Base-by-base conservation (phyloP, 2,888 invertebrate species). In the Blomia tropicalis region DNA sequence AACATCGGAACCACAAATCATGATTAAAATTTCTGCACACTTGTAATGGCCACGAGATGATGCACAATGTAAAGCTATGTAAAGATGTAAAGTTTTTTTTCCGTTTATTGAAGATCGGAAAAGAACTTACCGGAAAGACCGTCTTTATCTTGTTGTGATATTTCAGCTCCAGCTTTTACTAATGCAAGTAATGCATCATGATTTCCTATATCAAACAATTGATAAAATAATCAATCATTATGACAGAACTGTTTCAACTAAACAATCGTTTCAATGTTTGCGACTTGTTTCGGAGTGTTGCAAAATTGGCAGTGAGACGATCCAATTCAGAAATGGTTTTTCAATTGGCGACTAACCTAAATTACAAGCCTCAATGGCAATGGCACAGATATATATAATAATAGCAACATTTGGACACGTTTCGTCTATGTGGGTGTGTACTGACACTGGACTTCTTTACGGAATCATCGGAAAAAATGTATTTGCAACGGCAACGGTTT, bases 31-130 rank as follows among this genome's bases (percentile, higher is more conserved):
- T 71, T 92, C 91, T 59, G 92, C 79, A 70, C 91, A 91, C 71
- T 89, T 86, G 0, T 85, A 85, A 73, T 95, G 93, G 0, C 96
- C 96, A 62, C 95, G 80, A 1, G 92, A 93, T 0, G 96, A 92
- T 0, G 95, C 93, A 74, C 96, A 96, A 72, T 98, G 96, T 29
- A 98, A 75, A 0, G 93, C 93, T 60, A 22, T n/a, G 2, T n/a
- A n/a, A n/a, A n/a, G n/a, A n/a, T n/a, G n/a, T n/a, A n/a, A n/a
- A n/a, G n/a, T n/a, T n/a, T 5, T n/a, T 3, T 32, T 32, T n/a
- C n/a, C n/a, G n/a, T n/a, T n/a, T n/a, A n/a, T n/a, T n/a, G n/a
- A n/a, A n/a, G n/a, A n/a, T n/a, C n/a, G n/a, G n/a, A n/a, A n/a
- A n/a, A n/a, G n/a, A n/a, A 22, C 68, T 70, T 68, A 77, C 77